Base-by-base conservation (phyloP, 2,888 invertebrate species). In the Neoitamus cyanurus region DNA sequence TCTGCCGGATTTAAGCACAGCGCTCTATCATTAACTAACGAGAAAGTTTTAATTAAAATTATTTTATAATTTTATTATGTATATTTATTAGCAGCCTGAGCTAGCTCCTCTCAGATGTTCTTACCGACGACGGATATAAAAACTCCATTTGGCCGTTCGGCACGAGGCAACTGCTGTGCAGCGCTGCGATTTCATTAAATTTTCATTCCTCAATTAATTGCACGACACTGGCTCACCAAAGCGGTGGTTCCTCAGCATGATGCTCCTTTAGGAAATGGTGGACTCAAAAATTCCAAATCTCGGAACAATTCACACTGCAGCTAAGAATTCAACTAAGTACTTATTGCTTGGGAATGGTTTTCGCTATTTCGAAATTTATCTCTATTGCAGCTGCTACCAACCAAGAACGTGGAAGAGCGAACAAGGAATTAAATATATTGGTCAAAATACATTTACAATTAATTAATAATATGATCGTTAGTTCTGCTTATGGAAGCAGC, bases 41-140 rank as follows among this genome's bases (percentile, higher is more conserved):
- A 37, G 37, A 75, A 58, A 78, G 78, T 78, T 78, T 78, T 78
- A 78, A 78, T 78, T 78, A 78, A 78, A 78, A 58, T 78, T 48
- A 78, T 78, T 78, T 58, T 25, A 48, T 20, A 37, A 46, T 78
- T 78, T 78, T 31, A 78, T 78, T 48, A 78, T 48, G 78, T 78
- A 15, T 58, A 48, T 78, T 78, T 78, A 58, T 78, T 48, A 70
- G 58, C 9, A 58, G 25, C 7, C 58, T 9, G 20, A 58, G 58
- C 58, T 25, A 20, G 20, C 25, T 15, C 25, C 58, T 15, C 58
- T 42, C 42, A n/a, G 5, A 42, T 42, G 15, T 25, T 48, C 20
- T 58, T 15, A 25, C 3, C 15, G 58, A 58, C 58, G 34, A 58
- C 2, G 58, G 25, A 58, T 58, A 20, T 25, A 58, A 58, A 58